phyloP scores from a whole-genome alignment of 2,888 invertebrate species.

The Chouioia cunea region DNA sequence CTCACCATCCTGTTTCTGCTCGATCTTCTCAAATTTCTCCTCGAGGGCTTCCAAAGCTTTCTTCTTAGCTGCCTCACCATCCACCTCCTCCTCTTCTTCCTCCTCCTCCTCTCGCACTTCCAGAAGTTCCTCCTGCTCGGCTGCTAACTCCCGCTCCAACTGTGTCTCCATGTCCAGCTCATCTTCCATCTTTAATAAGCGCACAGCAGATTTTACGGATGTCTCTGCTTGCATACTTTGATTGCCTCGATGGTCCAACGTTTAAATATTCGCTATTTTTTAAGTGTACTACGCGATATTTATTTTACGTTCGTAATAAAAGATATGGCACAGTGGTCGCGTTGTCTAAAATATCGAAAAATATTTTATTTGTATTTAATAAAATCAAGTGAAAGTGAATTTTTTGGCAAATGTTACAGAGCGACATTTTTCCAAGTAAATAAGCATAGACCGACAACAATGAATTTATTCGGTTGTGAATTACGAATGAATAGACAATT shows the following conservation, averaged over 20 bases:
- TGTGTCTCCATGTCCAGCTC: slow-evolving; percentile 89
- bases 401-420: no score
- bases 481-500: no score
- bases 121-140: slow-evolving; percentile 69
- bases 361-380: no score
- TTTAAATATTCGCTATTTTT: no score
- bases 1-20: slow-evolving; percentile 71
- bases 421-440: no score
- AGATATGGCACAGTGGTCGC: no score
- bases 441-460: not conserved
- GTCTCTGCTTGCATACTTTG: not conserved
- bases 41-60: slow-evolving; percentile 54
- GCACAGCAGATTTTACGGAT: slow-evolving; percentile 20
- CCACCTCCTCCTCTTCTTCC: slow-evolving; percentile 73
- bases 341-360: no score
- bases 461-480: no score
- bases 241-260: no score
- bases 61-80: slow-evolving; percentile 65
- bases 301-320: no score
- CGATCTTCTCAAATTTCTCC: slow-evolving; percentile 64
- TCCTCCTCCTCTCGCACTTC: slow-evolving; percentile 70
- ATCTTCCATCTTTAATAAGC: slow-evolving; percentile 82
- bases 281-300: no score
- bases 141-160: slow-evolving; percentile 72
- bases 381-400: no score